Conservation (phyloP, 2,797 vertebrate genomes). For the Hozukius guyotensis region DNA sequence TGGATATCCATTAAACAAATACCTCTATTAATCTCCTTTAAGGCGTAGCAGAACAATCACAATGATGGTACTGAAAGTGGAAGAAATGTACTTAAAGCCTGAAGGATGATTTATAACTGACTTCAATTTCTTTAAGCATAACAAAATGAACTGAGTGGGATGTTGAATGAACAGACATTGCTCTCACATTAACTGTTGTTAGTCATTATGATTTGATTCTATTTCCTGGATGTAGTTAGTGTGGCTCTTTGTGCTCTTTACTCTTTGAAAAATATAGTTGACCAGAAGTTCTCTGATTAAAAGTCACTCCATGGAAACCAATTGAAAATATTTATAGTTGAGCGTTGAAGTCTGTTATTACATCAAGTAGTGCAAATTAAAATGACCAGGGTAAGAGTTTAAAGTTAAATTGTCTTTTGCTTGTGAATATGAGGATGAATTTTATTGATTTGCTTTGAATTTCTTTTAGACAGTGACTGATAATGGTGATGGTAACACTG, state of each 20-base stretch:
- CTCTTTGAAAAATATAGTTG: conserved; percentile 1
- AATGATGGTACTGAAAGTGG: neutral
- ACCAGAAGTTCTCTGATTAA: conserved; percentile 18
- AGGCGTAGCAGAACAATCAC: neutral
- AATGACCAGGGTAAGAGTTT: neutral
- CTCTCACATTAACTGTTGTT: neutral
- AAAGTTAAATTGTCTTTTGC: conserved; percentile 12
- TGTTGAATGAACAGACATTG: neutral
- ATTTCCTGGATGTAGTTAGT: neutral
- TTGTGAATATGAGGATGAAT: neutral
- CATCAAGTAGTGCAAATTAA: conserved; percentile 8
- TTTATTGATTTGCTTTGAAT: neutral
- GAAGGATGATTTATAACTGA: conserved; percentile 11
- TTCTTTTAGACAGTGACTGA: neutral
- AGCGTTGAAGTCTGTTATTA: conserved; percentile 9
- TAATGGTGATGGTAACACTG: neutral
- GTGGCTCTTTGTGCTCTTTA: neutral
- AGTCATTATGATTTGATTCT: neutral
- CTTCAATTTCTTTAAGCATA: neutral
- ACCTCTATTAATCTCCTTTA: conserved; percentile 20
- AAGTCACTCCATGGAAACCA: conserved; percentile 9
- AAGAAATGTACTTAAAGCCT: conserved; percentile 3
- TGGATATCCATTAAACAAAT: neutral
- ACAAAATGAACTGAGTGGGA: neutral
- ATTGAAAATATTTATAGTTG: neutral